Percentiles rank a stretch among this genome's conserved stretches.
Conservation (phyloP, 2,113 vertebrate species). For the Vimba vimba region DNA sequence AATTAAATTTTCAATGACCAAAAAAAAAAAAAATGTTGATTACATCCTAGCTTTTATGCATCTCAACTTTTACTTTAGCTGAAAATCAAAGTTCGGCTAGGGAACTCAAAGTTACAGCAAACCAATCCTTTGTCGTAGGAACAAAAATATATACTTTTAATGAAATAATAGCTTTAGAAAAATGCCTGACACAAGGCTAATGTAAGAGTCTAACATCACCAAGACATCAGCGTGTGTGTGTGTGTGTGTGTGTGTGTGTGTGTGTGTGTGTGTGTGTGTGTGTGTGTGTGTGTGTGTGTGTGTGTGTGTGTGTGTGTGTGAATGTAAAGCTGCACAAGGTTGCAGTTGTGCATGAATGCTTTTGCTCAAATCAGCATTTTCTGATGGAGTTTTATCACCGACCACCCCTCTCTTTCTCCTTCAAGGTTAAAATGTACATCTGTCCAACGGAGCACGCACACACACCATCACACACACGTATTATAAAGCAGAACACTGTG, state of each 20-base stretch:
- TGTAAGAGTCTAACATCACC: background rate
- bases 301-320: conserved; percentile 26
- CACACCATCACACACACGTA: background rate
- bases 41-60: background rate
- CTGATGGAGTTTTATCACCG: conserved; percentile 51
- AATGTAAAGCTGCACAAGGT: conserved; percentile 41
- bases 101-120: no score
- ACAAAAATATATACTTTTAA: no score
- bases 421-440: conserved; percentile 14
- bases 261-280: conserved; percentile 23
- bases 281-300: conserved; percentile 28
- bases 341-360: conserved; percentile 55
- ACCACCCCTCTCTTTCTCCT: conserved; percentile 23
- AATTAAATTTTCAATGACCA: background rate
- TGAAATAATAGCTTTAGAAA: background rate
- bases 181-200: background rate
- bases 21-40: no score
- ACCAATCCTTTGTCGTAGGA: no score
- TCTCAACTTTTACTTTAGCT: background rate
- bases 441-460: background rate
- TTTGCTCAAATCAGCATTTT: conserved; percentile 61
- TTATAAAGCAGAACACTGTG: background rate
- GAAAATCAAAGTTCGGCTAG: background rate
- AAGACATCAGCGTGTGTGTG: background rate
- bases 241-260: conserved; percentile 31